phyloP scores from a whole-genome alignment of 2,888 invertebrate genomes.

The Calephelis perditalis region DNA sequence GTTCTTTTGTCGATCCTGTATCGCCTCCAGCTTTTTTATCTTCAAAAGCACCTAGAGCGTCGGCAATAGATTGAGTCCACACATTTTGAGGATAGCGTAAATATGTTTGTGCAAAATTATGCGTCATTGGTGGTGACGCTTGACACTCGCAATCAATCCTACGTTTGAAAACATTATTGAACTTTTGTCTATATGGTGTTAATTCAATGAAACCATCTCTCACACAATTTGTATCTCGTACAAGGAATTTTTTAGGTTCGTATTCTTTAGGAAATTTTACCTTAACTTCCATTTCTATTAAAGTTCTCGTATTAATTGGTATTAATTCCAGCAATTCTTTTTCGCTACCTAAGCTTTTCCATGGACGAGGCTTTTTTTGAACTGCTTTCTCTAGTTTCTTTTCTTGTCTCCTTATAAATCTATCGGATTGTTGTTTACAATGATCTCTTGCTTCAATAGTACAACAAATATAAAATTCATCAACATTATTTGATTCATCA shows the following conservation, averaged over 20 bases:
- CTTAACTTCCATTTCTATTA: conserved; percentile 83
- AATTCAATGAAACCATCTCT: conserved; percentile 85
- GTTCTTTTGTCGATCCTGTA: conserved; percentile 31
- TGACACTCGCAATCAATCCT: conserved; percentile 79
- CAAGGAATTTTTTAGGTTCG: conserved; percentile 63
- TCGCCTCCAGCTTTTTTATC: conserved; percentile 50
- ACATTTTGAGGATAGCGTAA: conserved; percentile 82
- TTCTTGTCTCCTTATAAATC: conserved; percentile 76
- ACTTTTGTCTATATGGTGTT: conserved; percentile 74
- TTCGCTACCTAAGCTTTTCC: conserved; percentile 82
- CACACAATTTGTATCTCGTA: conserved; percentile 75
- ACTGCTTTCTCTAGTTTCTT: conserved; percentile 77
- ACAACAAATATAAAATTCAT: conserved; percentile 84
- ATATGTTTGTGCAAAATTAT: conserved; percentile 81
- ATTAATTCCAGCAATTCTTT: conserved; percentile 76
- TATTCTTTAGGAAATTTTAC: conserved; percentile 77
- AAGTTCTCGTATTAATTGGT: conserved; percentile 73
- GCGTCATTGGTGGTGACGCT: conserved; percentile 65
- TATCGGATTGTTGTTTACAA: conserved; percentile 68
- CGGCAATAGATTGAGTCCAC: conserved; percentile 81
- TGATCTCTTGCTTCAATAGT: conserved; percentile 76
- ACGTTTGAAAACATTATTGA: conserved; percentile 74
- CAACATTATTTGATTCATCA: conserved; percentile 77
- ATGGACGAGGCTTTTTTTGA: conserved; percentile 73
- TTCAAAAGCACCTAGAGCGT: conserved; percentile 44